phyloP scores from a whole-genome alignment of 2,113 vertebrate genomes.

The Saguinus midas region DNA sequence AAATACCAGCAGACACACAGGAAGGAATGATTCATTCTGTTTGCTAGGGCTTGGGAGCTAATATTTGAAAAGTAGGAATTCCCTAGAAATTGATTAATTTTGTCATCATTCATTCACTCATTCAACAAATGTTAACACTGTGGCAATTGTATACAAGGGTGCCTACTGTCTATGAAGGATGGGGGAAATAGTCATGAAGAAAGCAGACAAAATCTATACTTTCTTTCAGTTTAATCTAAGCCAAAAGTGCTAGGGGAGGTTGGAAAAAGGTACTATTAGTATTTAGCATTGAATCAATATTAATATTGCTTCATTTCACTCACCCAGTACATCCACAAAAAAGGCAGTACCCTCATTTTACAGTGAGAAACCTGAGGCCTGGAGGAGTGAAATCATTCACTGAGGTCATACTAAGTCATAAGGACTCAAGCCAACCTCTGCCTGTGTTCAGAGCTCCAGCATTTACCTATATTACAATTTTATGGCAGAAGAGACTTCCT shows the following conservation, averaged over 20 bases:
- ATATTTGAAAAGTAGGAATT: conserved; percentile 5
- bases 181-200: not conserved
- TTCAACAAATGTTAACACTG: not conserved
- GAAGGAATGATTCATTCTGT: conserved; percentile 20
- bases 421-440: not conserved
- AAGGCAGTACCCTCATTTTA: not conserved
- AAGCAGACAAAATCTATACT: not conserved
- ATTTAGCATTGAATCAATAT: not conserved
- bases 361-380: not conserved
- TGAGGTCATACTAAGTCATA: not conserved
- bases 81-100: conserved; percentile 5
- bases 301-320: not conserved
- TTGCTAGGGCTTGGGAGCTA: conserved; percentile 5
- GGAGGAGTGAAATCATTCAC: not conserved
- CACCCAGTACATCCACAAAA: not conserved
- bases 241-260: not conserved
- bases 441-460: not conserved
- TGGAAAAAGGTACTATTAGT: not conserved
- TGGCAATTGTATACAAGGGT: not conserved
- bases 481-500: not conserved
- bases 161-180: not conserved
- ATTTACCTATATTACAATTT: not conserved
- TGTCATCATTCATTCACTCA: not conserved
- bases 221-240: not conserved
- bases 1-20: not conserved